Conservation (phyloP, 2,797 vertebrate genomes). For the Eulemur albifrons region DNA sequence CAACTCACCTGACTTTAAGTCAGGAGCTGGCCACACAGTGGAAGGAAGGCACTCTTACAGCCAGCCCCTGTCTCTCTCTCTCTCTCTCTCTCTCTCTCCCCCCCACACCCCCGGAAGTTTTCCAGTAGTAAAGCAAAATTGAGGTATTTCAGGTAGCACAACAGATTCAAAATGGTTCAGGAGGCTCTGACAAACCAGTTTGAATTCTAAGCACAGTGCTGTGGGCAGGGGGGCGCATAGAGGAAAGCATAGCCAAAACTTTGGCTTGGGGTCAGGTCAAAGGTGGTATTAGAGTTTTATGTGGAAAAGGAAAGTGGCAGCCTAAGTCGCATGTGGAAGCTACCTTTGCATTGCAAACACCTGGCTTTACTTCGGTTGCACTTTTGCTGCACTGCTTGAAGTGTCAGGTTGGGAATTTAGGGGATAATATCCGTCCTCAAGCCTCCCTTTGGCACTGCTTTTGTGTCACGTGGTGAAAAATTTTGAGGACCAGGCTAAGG, state of each 20-base stretch:
- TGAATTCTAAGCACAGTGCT: not conserved
- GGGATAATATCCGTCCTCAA: not conserved
- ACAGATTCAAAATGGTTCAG: not conserved
- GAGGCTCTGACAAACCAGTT: not conserved
- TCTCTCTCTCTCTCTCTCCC: not conserved
- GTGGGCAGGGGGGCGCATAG: no score
- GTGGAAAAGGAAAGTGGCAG: not conserved
- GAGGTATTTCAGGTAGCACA: not conserved
- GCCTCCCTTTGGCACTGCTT: not conserved
- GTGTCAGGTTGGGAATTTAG: not conserved
- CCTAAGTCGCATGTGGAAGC: not conserved
- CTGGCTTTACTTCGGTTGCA: not conserved
- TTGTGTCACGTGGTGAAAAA: not conserved
- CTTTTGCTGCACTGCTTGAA: not conserved
- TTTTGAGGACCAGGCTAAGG: not conserved
- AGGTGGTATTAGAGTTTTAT: not conserved
- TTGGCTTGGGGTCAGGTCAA: not conserved
- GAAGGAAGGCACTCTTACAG: accelerated
- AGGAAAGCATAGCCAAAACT: not conserved
- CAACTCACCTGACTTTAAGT: not conserved
- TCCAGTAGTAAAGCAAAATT: not conserved
- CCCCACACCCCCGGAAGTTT: not conserved
- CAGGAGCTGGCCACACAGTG: accelerated
- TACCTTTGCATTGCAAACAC: not conserved
- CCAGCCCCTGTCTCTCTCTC: not conserved